Evolutionary conservation across 2,888 invertebrate genomes (phyloP), one percentile per base, ranked within the genome.

Genomic region (Habrosyne pyritoides): DNA sequence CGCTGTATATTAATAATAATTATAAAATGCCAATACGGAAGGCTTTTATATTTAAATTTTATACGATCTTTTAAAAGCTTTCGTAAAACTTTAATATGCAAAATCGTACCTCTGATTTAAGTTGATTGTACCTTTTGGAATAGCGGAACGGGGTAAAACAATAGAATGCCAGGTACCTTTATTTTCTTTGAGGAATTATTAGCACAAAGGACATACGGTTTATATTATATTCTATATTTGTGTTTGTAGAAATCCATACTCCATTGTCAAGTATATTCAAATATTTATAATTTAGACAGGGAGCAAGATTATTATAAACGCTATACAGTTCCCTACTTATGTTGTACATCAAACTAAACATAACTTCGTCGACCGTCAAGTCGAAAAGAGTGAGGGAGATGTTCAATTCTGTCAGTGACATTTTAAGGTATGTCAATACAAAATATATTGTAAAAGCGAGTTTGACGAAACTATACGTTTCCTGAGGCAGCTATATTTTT

Each of bases 181-280:
- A 42, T 42, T 42, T 42, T 42, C 42, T 42, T 42, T 42, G 42
- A n/a, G n/a, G 42, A 18, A 18, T 42, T 18, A n/a, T 18, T 42
- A 6, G 33, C 33, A 42, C 18, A 42, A 42, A 42, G n/a, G 18
- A 42, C 24, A 42, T 42, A 42, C 24, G 24, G 4, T 24, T 8
- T 18, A 18, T 42, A 3, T 8, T 18, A 18, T 2, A 2, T 42
- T 42, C 36, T 5, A 5, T 33, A 33, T 30, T 12, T 12, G 12
- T 30, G 14, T 36, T 14, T 18, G 2, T 14, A 42, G 12, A 42
- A 42, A 14, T 12, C 42, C 42, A 42, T 42, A 36, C 36, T 6
- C n/a, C 14, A 36, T 36, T 36, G 14, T 50, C 24, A 50, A 50
- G 14, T 26, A 30, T 42, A 8, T 46, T 42, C 10, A 42, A 46